These are phyloP conservation scores for Mesembrinibis cayennensis DNA, from an alignment of 2,113 vertebrate species.

Conservation along the genomic window DNA sequence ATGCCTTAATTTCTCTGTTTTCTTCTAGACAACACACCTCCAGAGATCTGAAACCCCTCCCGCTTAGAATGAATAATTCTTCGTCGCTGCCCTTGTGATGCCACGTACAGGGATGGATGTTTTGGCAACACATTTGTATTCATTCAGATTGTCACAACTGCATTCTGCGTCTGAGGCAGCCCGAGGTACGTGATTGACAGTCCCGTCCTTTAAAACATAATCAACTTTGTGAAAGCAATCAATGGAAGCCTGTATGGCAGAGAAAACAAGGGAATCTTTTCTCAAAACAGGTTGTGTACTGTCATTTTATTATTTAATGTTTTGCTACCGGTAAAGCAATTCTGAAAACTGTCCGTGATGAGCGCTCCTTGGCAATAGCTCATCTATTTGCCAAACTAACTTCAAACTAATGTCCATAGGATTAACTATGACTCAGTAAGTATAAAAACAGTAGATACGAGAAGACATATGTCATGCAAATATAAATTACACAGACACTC, in stretches of 20 bases:
- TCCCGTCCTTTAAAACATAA: not conserved
- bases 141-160: not conserved
- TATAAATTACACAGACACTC: not conserved
- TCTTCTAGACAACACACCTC: not conserved
- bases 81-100: not conserved
- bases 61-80: not conserved
- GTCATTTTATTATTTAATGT: not conserved
- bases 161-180: not conserved
- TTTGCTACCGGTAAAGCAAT: not conserved
- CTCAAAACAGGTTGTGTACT: not conserved
- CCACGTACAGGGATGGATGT: not conserved
- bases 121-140: not conserved
- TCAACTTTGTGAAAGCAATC: not conserved
- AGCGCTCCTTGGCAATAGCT: not conserved
- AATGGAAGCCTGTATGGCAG: not conserved
- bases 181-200: not conserved
- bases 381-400: not conserved
- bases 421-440: not conserved
- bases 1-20: not conserved
- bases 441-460: not conserved
- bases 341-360: not conserved
- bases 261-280: not conserved
- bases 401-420: not conserved
- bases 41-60: not conserved
- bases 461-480: not conserved